Conservation (phyloP, 53 echinoderm and acorn worm genomes). For the Arbacia lixula region DNA sequence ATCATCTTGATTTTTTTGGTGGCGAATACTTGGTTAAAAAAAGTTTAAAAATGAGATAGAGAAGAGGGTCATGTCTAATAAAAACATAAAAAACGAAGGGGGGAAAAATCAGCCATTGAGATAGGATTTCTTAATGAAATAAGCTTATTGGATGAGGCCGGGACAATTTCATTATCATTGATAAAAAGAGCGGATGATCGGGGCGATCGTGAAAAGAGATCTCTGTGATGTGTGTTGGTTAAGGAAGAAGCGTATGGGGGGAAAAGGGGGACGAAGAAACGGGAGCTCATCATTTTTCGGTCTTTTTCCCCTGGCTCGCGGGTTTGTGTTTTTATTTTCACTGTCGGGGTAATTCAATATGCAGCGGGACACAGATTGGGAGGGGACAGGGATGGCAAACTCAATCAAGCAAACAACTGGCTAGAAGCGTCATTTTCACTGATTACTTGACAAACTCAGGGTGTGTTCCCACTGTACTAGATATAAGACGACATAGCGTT, state of each 20-base stretch:
- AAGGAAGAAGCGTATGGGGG: background rate
- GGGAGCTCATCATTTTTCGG: slow-evolving; percentile 25
- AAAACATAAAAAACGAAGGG: too few relatives aligned
- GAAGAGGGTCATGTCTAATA: background rate
- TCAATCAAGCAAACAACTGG: slow-evolving; percentile 36
- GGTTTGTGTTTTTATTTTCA: slow-evolving; percentile 46
- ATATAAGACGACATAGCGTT: too few relatives aligned
- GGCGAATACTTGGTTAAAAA: too few relatives aligned
- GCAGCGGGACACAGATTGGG: slow-evolving; percentile 28
- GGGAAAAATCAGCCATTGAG: slow-evolving; percentile 14
- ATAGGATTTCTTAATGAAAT: slow-evolving; percentile 37
- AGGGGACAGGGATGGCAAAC: slow-evolving; percentile 14
- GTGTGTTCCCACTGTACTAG: slow-evolving; percentile 13
- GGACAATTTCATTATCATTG: slow-evolving; percentile 55
- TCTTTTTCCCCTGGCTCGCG: background rate
- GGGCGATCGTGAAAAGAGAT: slow-evolving; percentile 31
- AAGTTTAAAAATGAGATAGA: too few relatives aligned
- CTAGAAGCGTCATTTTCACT: slow-evolving; percentile 49
- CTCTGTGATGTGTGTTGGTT: background rate
- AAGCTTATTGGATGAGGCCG: slow-evolving; percentile 55
- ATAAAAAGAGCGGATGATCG: slow-evolving; percentile 59
- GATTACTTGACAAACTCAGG: slow-evolving; percentile 50
- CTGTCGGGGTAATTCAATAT: slow-evolving; percentile 55
- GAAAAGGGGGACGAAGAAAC: slow-evolving; percentile 6
- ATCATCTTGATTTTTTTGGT: too few relatives aligned